Base-by-base conservation (phyloP, 2,797 vertebrate species). In the Coregonus ussuriensis region DNA sequence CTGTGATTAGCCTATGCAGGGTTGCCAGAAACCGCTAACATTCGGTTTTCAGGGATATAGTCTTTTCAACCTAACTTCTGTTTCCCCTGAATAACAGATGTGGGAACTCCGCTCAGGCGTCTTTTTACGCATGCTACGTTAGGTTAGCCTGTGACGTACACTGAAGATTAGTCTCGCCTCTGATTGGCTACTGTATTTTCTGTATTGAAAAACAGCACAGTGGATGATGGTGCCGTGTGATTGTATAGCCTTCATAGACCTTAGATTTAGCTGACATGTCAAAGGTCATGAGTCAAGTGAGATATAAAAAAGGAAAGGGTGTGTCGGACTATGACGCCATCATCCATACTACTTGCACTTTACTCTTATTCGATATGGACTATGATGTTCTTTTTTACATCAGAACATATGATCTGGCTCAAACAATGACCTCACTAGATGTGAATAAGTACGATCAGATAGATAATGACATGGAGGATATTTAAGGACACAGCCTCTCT, bases 401-500 rank as follows among this genome's bases (percentile, higher is more conserved):
- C 29, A n/a, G 47, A 11, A 18, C 41, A n/a, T 62, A 15, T 71
- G 25, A n/a, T 14, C 62, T 54, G 13, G 41, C 25, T 16, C 65
- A 6, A 37, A 75, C 21, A 31, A 29, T 35, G 3, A 52, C 16
- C 33, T 63, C 37, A 71, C 35, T 14, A 62, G 59, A 25, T 62
- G 9, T 11, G 21, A n/a, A n/a, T n/a, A n/a, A 52, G 18, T 6
- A 14, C 18, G 14, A 47, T 68, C n/a, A 35, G 37, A 51, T 31
- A 62, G n/a, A n/a, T n/a, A 25, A 21, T 62, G 37, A 70, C 6
- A 59, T 35, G 25, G 15, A 15, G 74, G 41, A 62, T 67, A 52
- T 76, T 52, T 37, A 56, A 53, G 37, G 53, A 76, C 78, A 77
- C 76, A 82, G 88, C 78, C 83, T 87, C 35, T 81, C 88, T 82